Conservation (phyloP, 2,797 vertebrate species). For the Arremon brunneinucha region DNA sequence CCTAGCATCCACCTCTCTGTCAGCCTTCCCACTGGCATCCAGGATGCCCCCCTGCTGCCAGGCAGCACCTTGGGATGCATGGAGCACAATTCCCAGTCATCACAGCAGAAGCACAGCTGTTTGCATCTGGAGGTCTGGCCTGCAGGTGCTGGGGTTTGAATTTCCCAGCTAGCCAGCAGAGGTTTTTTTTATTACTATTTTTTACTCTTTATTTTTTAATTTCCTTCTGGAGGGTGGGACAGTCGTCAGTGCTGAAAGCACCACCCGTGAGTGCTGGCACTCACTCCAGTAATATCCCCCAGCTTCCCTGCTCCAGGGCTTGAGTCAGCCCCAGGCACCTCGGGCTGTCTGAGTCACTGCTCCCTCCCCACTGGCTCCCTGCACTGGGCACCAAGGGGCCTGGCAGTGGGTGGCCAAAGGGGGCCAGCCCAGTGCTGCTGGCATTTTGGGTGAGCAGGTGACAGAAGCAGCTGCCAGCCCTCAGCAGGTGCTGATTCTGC, state of each 20-base stretch:
- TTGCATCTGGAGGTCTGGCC: background rate
- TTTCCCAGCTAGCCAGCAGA: background rate
- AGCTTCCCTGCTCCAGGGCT: background rate
- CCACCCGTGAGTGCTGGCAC: background rate
- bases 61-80: accelerated
- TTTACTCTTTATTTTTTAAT: background rate
- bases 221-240: background rate
- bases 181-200: accelerated
- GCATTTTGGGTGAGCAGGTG: background rate
- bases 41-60: background rate
- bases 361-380: background rate
- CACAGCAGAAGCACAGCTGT: background rate
- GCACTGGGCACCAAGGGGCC: background rate
- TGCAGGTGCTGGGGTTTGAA: background rate
- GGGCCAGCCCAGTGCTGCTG: background rate
- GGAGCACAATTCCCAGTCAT: background rate
- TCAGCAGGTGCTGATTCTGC: background rate
- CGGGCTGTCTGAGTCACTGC: background rate
- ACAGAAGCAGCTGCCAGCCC: background rate
- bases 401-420: background rate
- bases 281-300: background rate
- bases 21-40: accelerated
- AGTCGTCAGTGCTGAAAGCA: background rate
- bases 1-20: accelerated
- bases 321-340: background rate